A percentile compares a stretch with the other conserved stretches of the same genome.
Evolutionary conservation across 2,797 vertebrate species (phyloP).

Genomic region (Pantherophis vulpinus): DNA sequence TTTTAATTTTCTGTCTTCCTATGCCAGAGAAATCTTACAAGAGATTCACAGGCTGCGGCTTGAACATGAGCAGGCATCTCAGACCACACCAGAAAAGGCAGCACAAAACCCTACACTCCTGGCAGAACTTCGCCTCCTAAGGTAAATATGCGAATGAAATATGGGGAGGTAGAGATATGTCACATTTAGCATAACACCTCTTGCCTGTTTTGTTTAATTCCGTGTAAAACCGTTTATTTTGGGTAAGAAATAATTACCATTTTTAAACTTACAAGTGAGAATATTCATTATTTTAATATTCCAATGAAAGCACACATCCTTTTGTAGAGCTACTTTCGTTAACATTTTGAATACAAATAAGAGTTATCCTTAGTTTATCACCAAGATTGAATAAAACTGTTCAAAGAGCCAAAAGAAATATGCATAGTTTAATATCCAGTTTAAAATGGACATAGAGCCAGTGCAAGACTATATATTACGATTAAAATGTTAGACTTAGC

Average conservation of each 20-base stretch:
- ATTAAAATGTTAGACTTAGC: neutral
- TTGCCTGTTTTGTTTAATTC: neutral
- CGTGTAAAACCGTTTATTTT: neutral
- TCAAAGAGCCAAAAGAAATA: neutral
- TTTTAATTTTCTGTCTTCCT: constrained; percentile 45
- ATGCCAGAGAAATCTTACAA: constrained; percentile 90
- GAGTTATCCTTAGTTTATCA: neutral
- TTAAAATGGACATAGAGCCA: neutral
- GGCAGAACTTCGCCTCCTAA: constrained; percentile 92
- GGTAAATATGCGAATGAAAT: constrained; percentile 69
- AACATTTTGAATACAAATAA: neutral
- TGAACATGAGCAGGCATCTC: constrained; percentile 95
- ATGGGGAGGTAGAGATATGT: neutral
- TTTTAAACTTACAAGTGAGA: neutral
- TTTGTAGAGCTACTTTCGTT: neutral
- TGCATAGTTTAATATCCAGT: neutral
- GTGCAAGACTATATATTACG: neutral
- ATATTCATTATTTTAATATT: neutral
- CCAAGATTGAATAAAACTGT: neutral
- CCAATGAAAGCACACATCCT: neutral
- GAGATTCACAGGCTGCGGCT: constrained; percentile 95
- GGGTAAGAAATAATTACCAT: neutral
- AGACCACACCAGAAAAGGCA: constrained; percentile 88
- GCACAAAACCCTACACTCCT: constrained; percentile 96
- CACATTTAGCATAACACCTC: neutral